Evolutionary conservation across 2,797 vertebrate genomes (phyloP).

Genomic region (Pseudomugil tenellus): DNA sequence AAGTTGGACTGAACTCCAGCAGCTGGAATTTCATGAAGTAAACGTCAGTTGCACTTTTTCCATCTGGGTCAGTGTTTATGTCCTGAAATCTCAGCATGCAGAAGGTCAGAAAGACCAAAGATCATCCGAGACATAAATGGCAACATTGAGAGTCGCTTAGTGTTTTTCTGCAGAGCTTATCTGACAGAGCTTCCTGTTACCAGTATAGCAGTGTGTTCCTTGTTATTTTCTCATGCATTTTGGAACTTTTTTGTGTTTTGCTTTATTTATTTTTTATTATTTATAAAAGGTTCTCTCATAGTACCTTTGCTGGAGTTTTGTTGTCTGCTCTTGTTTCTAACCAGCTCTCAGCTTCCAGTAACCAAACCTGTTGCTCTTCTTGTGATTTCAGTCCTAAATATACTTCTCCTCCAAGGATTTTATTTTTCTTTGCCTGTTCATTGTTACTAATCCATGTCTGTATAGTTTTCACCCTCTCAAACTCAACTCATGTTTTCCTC

Average conservation of each 20-base stretch:
- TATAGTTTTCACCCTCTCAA: background rate
- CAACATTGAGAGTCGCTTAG: background rate
- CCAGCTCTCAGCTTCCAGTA: background rate
- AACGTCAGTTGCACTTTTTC: background rate
- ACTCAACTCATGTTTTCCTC: background rate
- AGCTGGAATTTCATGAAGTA: conserved; percentile 1
- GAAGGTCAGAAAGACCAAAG: background rate
- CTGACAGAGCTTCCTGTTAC: background rate
- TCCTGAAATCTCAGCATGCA: conserved; percentile 2
- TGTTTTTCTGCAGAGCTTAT: no score
- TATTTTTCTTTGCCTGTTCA: background rate
- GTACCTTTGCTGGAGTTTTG: background rate
- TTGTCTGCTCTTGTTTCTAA: background rate
- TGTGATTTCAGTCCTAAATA: background rate
- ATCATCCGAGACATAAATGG: background rate
- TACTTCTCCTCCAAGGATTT: background rate
- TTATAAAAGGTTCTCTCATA: background rate
- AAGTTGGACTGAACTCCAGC: conserved; percentile 5
- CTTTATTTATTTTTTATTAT: background rate
- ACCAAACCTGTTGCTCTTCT: background rate
- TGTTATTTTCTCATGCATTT: background rate
- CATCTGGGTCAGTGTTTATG: conserved; percentile 1
- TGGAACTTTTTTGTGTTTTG: background rate
- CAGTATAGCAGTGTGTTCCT: no score
- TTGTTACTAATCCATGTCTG: background rate